Evolutionary conservation across 2,797 vertebrate species (phyloP).

Genomic region (Ctenosaura bakeri): DNA sequence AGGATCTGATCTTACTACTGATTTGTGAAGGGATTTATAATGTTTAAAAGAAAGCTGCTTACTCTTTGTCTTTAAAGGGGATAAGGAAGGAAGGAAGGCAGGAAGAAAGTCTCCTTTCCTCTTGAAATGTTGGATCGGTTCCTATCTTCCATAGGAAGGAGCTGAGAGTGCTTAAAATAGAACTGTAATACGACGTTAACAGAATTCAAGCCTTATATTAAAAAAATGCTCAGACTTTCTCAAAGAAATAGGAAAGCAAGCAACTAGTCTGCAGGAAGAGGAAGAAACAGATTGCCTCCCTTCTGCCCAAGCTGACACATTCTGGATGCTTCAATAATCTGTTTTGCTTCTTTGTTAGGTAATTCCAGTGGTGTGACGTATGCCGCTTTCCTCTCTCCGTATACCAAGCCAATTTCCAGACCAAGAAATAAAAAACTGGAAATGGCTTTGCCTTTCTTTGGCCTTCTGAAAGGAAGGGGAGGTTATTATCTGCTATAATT

Average conservation of each 20-base stretch:
- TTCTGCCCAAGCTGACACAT: neutral
- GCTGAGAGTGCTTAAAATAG: conserved; percentile 9
- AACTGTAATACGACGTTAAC: neutral
- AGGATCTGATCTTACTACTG: conserved; percentile 27
- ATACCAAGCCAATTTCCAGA: neutral
- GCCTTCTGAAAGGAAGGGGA: neutral
- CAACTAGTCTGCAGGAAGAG: neutral
- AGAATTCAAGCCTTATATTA: neutral
- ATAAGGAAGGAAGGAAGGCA: neutral
- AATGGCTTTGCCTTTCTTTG: neutral
- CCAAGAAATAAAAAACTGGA: neutral
- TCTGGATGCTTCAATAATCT: neutral
- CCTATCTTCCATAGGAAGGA: neutral
- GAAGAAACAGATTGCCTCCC: neutral
- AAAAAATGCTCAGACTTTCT: neutral
- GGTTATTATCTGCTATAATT: neutral
- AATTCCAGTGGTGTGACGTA: neutral
- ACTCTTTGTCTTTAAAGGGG: neutral
- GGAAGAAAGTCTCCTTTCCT: neutral
- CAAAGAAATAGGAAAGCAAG: neutral
- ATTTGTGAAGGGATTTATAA: conserved; percentile 19
- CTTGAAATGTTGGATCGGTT: neutral
- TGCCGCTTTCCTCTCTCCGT: neutral
- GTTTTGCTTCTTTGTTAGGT: neutral
- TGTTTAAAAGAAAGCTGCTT: conserved; percentile 33